These are phyloP conservation scores for Ptilorrhoa leucosticta DNA, from an alignment of 2,113 vertebrate genomes.

Conservation along the genomic window DNA sequence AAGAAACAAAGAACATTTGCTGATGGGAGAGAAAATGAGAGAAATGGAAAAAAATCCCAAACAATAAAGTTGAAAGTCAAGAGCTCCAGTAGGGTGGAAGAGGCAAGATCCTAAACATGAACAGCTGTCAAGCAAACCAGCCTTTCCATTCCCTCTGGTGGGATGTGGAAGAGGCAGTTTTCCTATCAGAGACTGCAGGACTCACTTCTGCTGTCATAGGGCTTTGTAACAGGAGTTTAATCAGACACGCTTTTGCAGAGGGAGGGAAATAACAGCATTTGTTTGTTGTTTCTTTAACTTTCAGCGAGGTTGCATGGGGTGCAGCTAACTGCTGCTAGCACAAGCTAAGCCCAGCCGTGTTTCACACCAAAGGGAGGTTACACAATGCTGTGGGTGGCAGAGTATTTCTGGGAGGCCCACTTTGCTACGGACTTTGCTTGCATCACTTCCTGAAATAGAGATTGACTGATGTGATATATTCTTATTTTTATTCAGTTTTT, in stretches of 20 bases:
- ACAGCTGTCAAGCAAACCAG: not conserved
- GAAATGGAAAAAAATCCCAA: not conserved
- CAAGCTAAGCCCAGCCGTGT: not conserved
- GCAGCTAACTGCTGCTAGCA: not conserved
- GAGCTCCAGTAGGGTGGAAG: not conserved
- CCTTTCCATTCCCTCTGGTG: not conserved
- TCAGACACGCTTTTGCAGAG: not conserved
- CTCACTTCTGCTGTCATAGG: rapidly evolving
- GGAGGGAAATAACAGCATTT: not conserved
- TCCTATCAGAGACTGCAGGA: not conserved
- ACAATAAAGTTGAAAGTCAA: not conserved
- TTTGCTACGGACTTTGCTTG: not conserved
- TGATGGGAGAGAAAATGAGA: not conserved
- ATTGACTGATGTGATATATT: not conserved
- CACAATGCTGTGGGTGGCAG: conserved; percentile 39
- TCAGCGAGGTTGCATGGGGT: not conserved
- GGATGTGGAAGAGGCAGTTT: not conserved
- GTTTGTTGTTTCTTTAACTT: not conserved
- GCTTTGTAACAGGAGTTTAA: not conserved
- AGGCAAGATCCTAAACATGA: not conserved
- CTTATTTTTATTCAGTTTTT: not conserved
- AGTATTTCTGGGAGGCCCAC: not conserved
- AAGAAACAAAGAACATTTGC: not conserved
- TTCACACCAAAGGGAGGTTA: not conserved
- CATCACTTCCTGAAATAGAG: conserved; percentile 46